Base-by-base conservation (phyloP, 2,113 vertebrate genomes). In the Paedocypris sp. region DNA sequence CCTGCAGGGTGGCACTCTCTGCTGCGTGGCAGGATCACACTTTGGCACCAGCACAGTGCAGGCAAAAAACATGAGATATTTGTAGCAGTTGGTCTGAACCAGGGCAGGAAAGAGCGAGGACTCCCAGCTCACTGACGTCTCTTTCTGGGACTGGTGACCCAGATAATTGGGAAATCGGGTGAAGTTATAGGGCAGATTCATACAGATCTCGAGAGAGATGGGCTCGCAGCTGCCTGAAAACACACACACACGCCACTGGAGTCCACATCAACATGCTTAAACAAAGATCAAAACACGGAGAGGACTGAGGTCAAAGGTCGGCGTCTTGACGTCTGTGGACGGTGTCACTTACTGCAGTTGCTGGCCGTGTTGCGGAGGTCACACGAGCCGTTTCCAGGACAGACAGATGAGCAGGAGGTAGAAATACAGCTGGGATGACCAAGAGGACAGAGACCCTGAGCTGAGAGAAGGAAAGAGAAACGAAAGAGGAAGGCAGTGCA, bases 31-130 rank as follows among this genome's bases (percentile, higher is more conserved):
- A 1, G 79, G 75, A 52, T 98, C 91, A 77, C 94, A 98, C 72
- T 94, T 95, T n/a, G 94, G 94, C 1, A 92, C 92, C 48, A 98
- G 83, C 63, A 98, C 83, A 1, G 91, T 97, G 67, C 94, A 97
- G 62, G 93, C 91, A 68, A 95, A 98, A 82, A 97, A 98, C 93
- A 98, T 98, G 67, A 97, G 90, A 76, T 91, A 97, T 66, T 90
- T 93, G 83, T 94, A 97, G 73, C 94, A 98, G 78, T 91, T 90
- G 41, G 94, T 97, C 70, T 96, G 93, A 66, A 98, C 93, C 66
- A 98, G 87, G 1, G 91, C 92, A 2, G 93, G 93, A 74, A 98
- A 98, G 32, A 97, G 88, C 0, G 91, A 94, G 0, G 90, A 87
- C 71, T 96, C 93, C 94, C 93, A 97, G 77, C 91, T 94, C 71